A percentile compares a stretch with the other conserved stretches of the same genome.
Evolutionary conservation across 2,113 vertebrate genomes (phyloP).

Genomic region (Lamprologus sp.): DNA sequence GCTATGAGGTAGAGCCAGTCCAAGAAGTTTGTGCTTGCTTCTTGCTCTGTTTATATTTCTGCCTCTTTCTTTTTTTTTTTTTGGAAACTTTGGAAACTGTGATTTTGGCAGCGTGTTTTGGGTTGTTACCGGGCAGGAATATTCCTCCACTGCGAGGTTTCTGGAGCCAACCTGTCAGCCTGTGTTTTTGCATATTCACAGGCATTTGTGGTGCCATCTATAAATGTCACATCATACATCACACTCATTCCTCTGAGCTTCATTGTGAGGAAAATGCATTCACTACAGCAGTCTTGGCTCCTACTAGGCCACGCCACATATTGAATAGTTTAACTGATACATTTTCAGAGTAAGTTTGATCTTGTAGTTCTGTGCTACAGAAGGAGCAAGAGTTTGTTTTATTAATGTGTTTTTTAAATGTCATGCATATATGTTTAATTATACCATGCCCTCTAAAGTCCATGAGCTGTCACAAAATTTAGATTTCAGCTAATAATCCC

Average conservation of each 20-base stretch:
- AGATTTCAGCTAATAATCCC: not conserved
- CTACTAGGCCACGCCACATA: rapidly evolving
- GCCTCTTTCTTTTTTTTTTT: not conserved
- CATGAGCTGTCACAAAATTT: not conserved
- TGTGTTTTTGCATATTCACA: not conserved
- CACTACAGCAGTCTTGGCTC: not conserved
- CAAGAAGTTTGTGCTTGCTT: not conserved
- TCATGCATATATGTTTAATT: not conserved
- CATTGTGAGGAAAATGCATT: not conserved
- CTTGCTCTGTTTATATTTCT: not conserved
- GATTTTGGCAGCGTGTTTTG: not conserved
- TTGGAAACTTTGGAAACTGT: not conserved
- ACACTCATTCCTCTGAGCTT: not conserved
- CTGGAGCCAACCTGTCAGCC: not conserved
- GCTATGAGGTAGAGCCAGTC: not conserved
- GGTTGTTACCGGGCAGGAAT: not conserved
- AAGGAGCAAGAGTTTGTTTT: not conserved
- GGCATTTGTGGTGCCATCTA: not conserved
- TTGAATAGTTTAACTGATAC: not conserved
- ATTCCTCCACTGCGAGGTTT: not conserved
- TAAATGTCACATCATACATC: not conserved
- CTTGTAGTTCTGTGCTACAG: not conserved
- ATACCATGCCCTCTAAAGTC: not conserved
- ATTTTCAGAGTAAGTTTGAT: not conserved
- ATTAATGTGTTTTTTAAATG: not conserved